Percentiles rank a stretch among this genome's conserved stretches.
phyloP scores from a whole-genome alignment of 2,888 invertebrate genomes.

The Eupithecia exiguata region DNA sequence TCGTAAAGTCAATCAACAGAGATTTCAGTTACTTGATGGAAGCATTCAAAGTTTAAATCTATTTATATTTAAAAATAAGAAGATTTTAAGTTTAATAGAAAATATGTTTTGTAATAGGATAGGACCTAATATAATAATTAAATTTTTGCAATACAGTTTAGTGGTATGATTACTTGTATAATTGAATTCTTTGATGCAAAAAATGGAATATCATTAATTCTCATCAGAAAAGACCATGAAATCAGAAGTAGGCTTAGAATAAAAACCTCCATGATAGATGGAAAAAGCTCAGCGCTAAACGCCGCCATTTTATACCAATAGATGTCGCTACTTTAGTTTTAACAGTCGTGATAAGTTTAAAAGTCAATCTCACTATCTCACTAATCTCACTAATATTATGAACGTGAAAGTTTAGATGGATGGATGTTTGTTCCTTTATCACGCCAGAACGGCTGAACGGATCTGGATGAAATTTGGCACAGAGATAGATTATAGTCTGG shows the following conservation, averaged over 20 bases:
- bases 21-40: background rate
- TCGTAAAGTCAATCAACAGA: background rate
- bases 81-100: background rate
- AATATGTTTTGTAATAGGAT: background rate
- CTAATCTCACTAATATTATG: no score
- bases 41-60: constrained; percentile 5
- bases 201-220: background rate
- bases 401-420: no score
- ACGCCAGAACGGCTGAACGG: no score
- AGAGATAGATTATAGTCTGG: no score
- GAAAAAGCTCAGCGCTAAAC: background rate
- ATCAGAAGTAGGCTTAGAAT: no score
- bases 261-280: background rate
- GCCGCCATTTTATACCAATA: background rate
- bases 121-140: no score
- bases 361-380: no score
- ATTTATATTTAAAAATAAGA: background rate
- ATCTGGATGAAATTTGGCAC: no score
- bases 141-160: no score
- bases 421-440: no score
- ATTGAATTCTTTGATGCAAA: background rate
- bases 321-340: background rate
- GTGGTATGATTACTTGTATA: background rate
- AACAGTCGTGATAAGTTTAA: no score
- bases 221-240: background rate